These are phyloP conservation scores for Trichopoda pennipes DNA, from an alignment of 2,888 invertebrate species.

Conservation along the genomic window DNA sequence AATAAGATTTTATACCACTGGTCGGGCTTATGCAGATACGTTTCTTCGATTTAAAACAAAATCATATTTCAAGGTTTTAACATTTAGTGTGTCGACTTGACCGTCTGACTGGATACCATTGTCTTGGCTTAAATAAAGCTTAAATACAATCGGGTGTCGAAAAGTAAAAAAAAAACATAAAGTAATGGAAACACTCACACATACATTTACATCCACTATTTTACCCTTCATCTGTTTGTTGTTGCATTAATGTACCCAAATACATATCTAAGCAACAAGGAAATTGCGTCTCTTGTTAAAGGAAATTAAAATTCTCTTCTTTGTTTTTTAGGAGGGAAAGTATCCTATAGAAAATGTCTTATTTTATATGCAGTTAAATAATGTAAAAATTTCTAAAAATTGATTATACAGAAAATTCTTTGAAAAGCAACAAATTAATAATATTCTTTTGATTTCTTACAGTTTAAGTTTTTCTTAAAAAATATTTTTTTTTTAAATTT, in stretches of 20 bases:
- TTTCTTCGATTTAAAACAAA: slow-evolving; percentile 25
- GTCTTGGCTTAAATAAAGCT: slow-evolving; percentile 6
- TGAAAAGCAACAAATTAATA: too few species aligned
- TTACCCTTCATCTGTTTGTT: neutral
- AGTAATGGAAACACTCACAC: neutral
- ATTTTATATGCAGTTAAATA: too few species aligned
- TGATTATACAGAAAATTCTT: too few species aligned
- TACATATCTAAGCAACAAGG: neutral
- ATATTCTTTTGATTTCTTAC: too few species aligned
- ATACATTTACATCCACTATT: neutral
- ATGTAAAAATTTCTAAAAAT: too few species aligned
- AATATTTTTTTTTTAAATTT: too few species aligned
- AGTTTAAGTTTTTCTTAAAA: too few species aligned
- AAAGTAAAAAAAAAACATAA: slow-evolving; percentile 36
- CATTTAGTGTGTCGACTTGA: slow-evolving; percentile 2
- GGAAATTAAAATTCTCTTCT: too few species aligned
- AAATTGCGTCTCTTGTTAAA: neutral
- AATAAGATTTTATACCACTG: slow-evolving; percentile 44
- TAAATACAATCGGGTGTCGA: slow-evolving; percentile 31
- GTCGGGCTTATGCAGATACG: neutral
- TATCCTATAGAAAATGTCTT: too few species aligned
- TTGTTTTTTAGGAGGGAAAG: too few species aligned
- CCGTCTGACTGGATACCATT: slow-evolving; percentile 11
- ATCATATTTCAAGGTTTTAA: slow-evolving; percentile 19
- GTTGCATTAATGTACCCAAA: neutral